Percentiles rank a stretch among this genome's conserved stretches.
Conservation (phyloP, 2,888 invertebrate genomes). For the Portevinia maculata region DNA sequence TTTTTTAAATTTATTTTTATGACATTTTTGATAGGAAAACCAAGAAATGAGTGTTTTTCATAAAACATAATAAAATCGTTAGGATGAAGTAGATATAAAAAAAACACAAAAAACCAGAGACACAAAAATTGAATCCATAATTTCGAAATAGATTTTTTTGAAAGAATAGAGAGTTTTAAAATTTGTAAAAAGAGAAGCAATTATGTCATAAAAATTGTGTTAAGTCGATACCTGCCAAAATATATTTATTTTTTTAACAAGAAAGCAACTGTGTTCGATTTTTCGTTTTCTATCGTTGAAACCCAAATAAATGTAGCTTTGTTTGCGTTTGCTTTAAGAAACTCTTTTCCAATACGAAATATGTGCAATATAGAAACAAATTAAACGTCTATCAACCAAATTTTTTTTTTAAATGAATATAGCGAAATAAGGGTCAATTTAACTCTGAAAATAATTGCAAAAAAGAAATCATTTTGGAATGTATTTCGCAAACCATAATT, state of each 20-base stretch:
- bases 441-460: slow-evolving; percentile 40
- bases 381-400: too few relatives aligned
- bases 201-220: slow-evolving; percentile 26
- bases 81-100: too few relatives aligned
- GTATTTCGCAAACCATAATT: slow-evolving; percentile 56
- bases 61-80: too few relatives aligned
- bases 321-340: slow-evolving; percentile 34
- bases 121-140: too few relatives aligned
- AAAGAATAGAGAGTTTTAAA: too few relatives aligned
- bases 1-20: slow-evolving; percentile 36
- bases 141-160: too few relatives aligned
- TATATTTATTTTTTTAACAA: neutral
- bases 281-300: neutral
- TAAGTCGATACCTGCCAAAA: slow-evolving; percentile 5
- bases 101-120: too few relatives aligned
- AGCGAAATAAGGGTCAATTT: slow-evolving; percentile 10
- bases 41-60: too few relatives aligned
- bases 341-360: slow-evolving; percentile 52
- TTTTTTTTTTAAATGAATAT: neutral
- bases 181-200: neutral
- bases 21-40: slow-evolving; percentile 28
- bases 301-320: slow-evolving; percentile 26
- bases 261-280: slow-evolving; percentile 1
- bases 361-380: slow-evolving; percentile 58
- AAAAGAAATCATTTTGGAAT: slow-evolving; percentile 29